Percentiles rank a stretch among this genome's conserved stretches.
Evolutionary conservation across 2,797 vertebrate species (phyloP).

Genomic region (Pelodytes ibericus): DNA sequence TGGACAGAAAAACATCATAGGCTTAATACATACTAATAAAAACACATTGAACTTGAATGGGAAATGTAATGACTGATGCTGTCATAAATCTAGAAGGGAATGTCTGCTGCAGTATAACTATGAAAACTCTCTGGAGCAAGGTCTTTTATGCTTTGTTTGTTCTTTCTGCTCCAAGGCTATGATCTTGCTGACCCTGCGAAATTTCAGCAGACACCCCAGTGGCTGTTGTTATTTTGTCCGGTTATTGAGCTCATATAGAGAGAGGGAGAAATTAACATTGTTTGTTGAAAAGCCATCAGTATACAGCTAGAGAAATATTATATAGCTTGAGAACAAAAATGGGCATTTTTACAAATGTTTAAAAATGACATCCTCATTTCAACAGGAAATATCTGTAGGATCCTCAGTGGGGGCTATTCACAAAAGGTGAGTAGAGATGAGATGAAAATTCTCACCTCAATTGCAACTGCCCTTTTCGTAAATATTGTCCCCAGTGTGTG

Average conservation of each 20-base stretch:
- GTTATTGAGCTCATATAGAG: not conserved
- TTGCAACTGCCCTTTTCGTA: too few species aligned
- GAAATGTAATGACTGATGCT: not conserved
- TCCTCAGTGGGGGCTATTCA: too few species aligned
- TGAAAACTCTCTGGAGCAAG: not conserved
- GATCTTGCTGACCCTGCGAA: not conserved
- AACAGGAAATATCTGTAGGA: too few species aligned
- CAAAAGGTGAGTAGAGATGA: too few species aligned
- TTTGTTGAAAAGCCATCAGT: too few species aligned
- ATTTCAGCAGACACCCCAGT: not conserved
- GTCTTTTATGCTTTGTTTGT: not conserved
- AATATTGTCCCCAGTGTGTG: too few species aligned
- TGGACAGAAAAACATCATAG: too few species aligned
- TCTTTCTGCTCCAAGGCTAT: not conserved
- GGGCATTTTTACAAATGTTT: too few species aligned
- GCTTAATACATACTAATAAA: not conserved
- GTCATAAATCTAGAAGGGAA: not conserved
- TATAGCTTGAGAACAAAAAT: too few species aligned
- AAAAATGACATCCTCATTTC: too few species aligned
- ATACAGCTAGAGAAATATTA: too few species aligned
- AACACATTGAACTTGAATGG: not conserved
- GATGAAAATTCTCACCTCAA: too few species aligned
- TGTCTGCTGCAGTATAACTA: not conserved
- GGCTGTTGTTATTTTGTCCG: constrained; percentile 2
- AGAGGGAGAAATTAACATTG: not conserved